Conservation (phyloP, 2,797 vertebrate genomes). For the Urosaurus nigricauda region DNA sequence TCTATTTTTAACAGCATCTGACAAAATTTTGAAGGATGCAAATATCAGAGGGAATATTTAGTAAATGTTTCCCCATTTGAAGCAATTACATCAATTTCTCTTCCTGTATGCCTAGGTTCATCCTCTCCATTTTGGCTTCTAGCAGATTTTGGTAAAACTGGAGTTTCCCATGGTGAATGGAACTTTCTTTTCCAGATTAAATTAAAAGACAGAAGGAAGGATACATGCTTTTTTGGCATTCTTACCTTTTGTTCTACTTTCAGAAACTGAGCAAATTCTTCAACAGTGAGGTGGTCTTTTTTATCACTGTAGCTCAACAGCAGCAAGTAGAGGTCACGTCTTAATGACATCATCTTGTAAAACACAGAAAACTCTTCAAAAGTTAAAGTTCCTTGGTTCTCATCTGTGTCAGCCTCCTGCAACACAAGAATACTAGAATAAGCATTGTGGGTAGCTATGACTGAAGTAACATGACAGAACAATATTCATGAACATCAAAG, state of each 20-base stretch:
- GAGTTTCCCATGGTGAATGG: background rate
- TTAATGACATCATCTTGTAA: slow-evolving; percentile 98
- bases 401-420: slow-evolving; percentile 97
- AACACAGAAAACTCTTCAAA: slow-evolving; percentile 98
- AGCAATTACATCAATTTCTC: background rate
- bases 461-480: slow-evolving; percentile 3
- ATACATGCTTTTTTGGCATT: background rate
- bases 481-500: background rate
- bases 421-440: slow-evolving; percentile 14
- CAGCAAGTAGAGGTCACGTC: slow-evolving; percentile 93
- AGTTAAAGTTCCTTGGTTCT: slow-evolving; percentile 94
- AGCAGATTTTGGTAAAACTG: slow-evolving; percentile 14
- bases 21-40: background rate
- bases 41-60: background rate
- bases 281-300: slow-evolving; percentile 93
- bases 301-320: slow-evolving; percentile 95
- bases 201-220: background rate
- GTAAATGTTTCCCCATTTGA: background rate
- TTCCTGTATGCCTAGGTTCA: too few species aligned
- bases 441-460: background rate
- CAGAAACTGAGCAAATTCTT: slow-evolving; percentile 92
- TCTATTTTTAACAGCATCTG: too few species aligned
- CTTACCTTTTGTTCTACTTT: slow-evolving; percentile 91
- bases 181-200: background rate
- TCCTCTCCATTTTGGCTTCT: background rate